These are phyloP conservation scores for Trichonephila inaurata DNA, from an alignment of 1,140 invertebrate genomes.

Conservation along the genomic window DNA sequence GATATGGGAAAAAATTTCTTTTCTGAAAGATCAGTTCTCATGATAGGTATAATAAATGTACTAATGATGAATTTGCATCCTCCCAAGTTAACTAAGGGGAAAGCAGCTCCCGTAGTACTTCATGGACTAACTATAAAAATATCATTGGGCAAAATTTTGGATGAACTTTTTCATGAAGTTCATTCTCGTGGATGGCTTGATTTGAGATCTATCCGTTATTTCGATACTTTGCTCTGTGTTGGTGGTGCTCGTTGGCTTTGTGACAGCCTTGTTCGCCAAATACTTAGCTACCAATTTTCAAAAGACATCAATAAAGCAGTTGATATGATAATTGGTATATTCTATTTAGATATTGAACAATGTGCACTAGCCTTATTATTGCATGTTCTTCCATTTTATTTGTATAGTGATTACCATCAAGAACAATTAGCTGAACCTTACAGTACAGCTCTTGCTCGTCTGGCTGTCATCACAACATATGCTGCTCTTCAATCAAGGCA, in stretches of 20 bases:
- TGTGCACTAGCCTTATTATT: conserved; percentile 88
- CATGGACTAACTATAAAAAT: conserved; percentile 76
- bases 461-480: conserved; percentile 81
- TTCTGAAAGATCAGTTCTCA: conserved; percentile 86
- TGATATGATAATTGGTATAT: conserved; percentile 91
- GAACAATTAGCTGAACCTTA: conserved; percentile 81
- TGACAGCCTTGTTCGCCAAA: conserved; percentile 86
- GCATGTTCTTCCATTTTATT: conserved; percentile 80
- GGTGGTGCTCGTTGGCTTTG: conserved; percentile 94
- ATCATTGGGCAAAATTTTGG: conserved; percentile 85
- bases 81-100: conserved; percentile 86
- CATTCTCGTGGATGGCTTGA: conserved; percentile 90
- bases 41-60: conserved; percentile 91
- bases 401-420: conserved; percentile 78
- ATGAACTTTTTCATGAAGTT: conserved; percentile 86
- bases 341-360: conserved; percentile 93
- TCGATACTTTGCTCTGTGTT: conserved; percentile 91
- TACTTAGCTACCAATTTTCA: conserved; percentile 82
- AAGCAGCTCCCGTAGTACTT: conserved; percentile 79
- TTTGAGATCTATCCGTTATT: conserved; percentile 88
- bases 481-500: conserved; percentile 80
- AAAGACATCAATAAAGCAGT: conserved; percentile 87
- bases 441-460: conserved; percentile 81
- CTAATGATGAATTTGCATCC: conserved; percentile 92
- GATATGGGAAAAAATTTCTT: conserved; percentile 78